Evolutionary conservation across 1,140 invertebrate species (phyloP), one percentile per base, ranked within the genome.

Genomic region (Brachionus rubens): DNA sequence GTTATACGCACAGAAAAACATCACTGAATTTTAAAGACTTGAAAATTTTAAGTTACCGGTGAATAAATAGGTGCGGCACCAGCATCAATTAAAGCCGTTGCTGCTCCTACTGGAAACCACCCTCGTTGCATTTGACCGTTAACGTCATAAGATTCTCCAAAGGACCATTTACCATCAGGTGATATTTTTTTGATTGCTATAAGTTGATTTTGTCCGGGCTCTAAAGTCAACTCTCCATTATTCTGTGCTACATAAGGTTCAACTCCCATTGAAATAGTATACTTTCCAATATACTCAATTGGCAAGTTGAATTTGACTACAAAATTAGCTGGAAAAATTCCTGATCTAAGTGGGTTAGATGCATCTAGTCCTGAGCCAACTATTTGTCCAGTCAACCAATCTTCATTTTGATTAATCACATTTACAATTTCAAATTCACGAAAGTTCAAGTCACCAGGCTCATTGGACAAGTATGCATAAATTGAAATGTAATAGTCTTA

Each of bases 371-470:
- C 50, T 14, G 28, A 89, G 43, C 89, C 89, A 46, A 89, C 92
- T 79, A 96, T 90, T 59, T 88, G 88, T 41, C 96, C 96, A 9
- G 94, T 96, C 96, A 96, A 98, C 96, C 96, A 98, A 81, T 98
- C 94, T 5, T 93, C 94, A 78, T 96, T 93, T 78, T 77, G 80
- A 36, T 80, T 80, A 0, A 79, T 83, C 1, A 84, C 82, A 33
- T 76, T 76, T 68, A 99, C 91, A 75, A 91, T 87, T 83, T 98
- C 95, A 1, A 94, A 94, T 72, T 90, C 91, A 79, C 91, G 90
- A 82, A 99, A 97, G 52, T 87, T 90, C 36, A 99, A 86, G 86
- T 99, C 96, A 7, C 93, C 94, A 0, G 90, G 86, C 84, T 98
- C 96, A 10, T 87, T 84, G 0, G 95, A 97, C 47, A 90, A 80